Conservation (phyloP, 2,888 invertebrate genomes). For the Neelides folsomi region DNA sequence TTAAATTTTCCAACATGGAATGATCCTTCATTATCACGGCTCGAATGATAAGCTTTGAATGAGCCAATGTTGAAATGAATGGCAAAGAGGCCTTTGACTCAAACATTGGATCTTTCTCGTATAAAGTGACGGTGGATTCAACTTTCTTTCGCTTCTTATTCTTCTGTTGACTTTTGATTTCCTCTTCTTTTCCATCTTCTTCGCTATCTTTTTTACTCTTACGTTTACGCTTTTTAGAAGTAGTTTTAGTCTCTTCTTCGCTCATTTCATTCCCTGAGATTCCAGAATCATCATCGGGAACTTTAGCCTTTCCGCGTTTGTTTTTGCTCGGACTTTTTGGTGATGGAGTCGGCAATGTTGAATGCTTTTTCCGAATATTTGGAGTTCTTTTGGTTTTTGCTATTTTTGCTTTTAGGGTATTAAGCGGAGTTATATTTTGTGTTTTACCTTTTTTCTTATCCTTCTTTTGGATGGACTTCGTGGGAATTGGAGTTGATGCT, state of each 20-base stretch:
- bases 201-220: slow-evolving; percentile 35
- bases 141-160: slow-evolving; percentile 1
- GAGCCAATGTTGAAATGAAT: slow-evolving; percentile 38
- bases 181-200: slow-evolving; percentile 27
- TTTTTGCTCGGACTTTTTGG: too few relatives aligned
- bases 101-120: slow-evolving; percentile 27
- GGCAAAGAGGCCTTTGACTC: slow-evolving; percentile 34
- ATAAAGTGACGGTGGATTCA: slow-evolving; percentile 19
- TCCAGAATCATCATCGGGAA: slow-evolving; percentile 22
- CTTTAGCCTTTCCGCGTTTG: background rate
- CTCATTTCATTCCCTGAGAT: slow-evolving; percentile 30
- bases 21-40: slow-evolving; percentile 39
- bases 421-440: too few relatives aligned
- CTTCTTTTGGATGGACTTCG: too few relatives aligned
- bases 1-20: slow-evolving; percentile 36
- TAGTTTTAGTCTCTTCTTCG: slow-evolving; percentile 36
- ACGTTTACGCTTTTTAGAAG: slow-evolving; percentile 37
- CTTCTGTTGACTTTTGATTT: slow-evolving; percentile 20
- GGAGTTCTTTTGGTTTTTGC: too few relatives aligned
- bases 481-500: too few relatives aligned
- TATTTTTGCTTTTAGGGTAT: too few relatives aligned
- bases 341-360: too few relatives aligned
- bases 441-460: too few relatives aligned
- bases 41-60: slow-evolving; percentile 40
- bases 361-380: too few relatives aligned